Evolutionary conservation across 2,888 invertebrate species (phyloP), one percentile per base, ranked within the genome.

Genomic region (Tachystola acroxantha): DNA sequence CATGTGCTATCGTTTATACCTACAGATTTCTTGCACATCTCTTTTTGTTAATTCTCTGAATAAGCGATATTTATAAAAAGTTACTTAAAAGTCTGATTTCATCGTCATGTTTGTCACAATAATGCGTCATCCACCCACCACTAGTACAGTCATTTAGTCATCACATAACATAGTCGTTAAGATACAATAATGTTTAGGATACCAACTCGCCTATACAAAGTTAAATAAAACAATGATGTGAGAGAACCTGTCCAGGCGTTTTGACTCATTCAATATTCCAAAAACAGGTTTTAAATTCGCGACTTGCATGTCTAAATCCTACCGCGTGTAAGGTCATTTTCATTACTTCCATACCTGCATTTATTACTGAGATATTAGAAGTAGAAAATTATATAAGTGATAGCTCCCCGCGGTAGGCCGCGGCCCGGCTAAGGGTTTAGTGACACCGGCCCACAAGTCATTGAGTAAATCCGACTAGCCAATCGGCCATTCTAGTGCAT

Each of bases 221-320:
- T 27, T 11, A 2, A 12, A 12, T 27, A 24, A 13, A 16, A 20
- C 28, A 7, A 7, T 30, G 16, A 14, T n/a, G 10, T 60, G 47
- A 60, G 57, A 53, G 57, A 64, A 64, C 61, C 53, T 45, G 63
- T 60, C 53, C 42, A 42, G 50, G 52, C 61, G 30, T 11, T 10
- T 25, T 32, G 28, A 27, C 10, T 13, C 28, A 26, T 36, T 36
- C 32, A 22, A 19, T 66, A 55, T 57, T 56, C 54, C 50, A 40
- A 36, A 59, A 79, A 80, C 80, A 52, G 70, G 80, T 80, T 80
- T 60, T 56, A 1, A 6, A 46, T 56, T 61, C 52, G 61, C 53
- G 53, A 60, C 56, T 57, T 37, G 43, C 48, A 46, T 60, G 54
- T 53, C 53, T 50, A 57, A 64, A 57, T 52, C 41, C 56, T 59